Percentiles rank a stretch among this genome's conserved stretches.
Evolutionary conservation across 2,113 vertebrate species (phyloP).

Genomic region (Toxotes jaculatrix): DNA sequence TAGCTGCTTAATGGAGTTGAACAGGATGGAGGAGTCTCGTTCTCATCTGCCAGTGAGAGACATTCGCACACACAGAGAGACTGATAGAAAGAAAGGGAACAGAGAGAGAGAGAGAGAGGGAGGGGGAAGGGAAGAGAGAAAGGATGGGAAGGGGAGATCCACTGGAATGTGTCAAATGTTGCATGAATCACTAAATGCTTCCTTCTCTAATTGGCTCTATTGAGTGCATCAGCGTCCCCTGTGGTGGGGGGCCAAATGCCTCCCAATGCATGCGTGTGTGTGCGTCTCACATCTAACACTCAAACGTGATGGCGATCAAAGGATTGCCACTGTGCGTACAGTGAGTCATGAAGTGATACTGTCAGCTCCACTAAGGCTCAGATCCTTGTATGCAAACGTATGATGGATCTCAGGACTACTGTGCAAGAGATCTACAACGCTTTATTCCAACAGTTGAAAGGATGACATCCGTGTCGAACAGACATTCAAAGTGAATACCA

Average conservation of each 20-base stretch:
- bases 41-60: constrained; percentile 57
- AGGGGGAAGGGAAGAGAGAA: constrained; percentile 21
- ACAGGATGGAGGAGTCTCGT: constrained; percentile 70
- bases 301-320: constrained; percentile 73
- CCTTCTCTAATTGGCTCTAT: constrained; percentile 72
- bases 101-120: constrained; percentile 15
- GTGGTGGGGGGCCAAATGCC: constrained; percentile 46
- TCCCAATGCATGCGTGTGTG: constrained; percentile 23
- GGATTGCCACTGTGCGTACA: constrained; percentile 62
- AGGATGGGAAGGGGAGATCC: constrained; percentile 43
- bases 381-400: constrained; percentile 54
- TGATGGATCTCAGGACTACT: constrained; percentile 39
- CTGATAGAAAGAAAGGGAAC: constrained; percentile 48
- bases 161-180: constrained; percentile 70
- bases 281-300: constrained; percentile 47
- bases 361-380: constrained; percentile 62
- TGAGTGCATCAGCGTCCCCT: constrained; percentile 55
- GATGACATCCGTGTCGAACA: constrained; percentile 26
- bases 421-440: constrained; percentile 23
- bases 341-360: constrained; percentile 61
- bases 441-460: constrained; percentile 52
- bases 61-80: constrained; percentile 29
- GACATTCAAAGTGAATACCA: constrained; percentile 53
- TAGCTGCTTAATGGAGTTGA: constrained; percentile 77
- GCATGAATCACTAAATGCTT: constrained; percentile 75